phyloP scores from a whole-genome alignment of 1,140 invertebrate genomes.

The Ptiloglossa arizonensis region DNA sequence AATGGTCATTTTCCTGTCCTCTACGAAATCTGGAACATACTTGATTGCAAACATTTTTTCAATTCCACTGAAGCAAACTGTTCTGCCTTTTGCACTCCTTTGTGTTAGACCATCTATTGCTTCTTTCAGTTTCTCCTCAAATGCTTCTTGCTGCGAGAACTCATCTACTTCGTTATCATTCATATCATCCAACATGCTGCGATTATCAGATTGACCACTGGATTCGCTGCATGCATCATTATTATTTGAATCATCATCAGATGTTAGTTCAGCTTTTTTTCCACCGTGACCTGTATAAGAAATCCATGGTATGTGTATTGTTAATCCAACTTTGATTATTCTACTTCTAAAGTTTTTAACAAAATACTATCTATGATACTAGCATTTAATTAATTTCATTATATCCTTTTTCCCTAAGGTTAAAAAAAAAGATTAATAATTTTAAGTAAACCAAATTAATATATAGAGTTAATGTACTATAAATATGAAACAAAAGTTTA shows the following conservation, averaged over 20 bases:
- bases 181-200: slow-evolving; percentile 84
- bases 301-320: too few relatives aligned
- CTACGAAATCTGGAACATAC: slow-evolving; percentile 90
- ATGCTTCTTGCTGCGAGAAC: slow-evolving; percentile 86
- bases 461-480: too few relatives aligned
- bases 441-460: too few relatives aligned
- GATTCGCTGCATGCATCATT: slow-evolving; percentile 87
- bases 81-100: slow-evolving; percentile 92
- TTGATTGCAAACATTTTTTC: slow-evolving; percentile 90
- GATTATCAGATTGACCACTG: slow-evolving; percentile 86
- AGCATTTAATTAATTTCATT: too few relatives aligned
- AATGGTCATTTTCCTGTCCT: slow-evolving; percentile 89
- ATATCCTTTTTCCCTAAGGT: too few relatives aligned
- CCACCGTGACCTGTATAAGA: slow-evolving; percentile 67
- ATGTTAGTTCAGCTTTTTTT: slow-evolving; percentile 77
- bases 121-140: slow-evolving; percentile 94
- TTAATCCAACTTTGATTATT: background rate
- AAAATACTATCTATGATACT: background rate
- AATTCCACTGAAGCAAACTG: slow-evolving; percentile 87
- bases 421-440: too few relatives aligned
- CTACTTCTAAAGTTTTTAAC: background rate
- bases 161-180: slow-evolving; percentile 83
- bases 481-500: too few relatives aligned
- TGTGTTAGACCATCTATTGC: slow-evolving; percentile 92
- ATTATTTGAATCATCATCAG: slow-evolving; percentile 87